These are phyloP conservation scores for Phaonia tiefii DNA, from an alignment of 2,888 invertebrate species.

Conservation along the genomic window DNA sequence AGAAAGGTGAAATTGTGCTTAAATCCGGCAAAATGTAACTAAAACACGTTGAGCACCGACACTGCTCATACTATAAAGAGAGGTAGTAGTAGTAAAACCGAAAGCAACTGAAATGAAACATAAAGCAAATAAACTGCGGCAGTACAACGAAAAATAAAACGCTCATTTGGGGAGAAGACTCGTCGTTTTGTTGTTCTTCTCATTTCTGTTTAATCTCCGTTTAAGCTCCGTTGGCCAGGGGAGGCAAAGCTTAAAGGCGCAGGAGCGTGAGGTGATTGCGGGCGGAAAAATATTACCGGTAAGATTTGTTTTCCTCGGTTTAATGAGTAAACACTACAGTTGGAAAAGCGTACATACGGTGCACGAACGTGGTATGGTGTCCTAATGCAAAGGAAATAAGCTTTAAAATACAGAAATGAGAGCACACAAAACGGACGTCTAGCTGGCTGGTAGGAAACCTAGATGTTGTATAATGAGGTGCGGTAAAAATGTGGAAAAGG, in stretches of 20 bases:
- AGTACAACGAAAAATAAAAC: not conserved
- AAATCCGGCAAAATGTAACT: constrained; percentile 51
- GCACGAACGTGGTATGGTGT: not conserved
- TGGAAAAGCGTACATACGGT: not conserved
- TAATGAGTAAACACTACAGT: constrained; percentile 50
- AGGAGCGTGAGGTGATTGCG: not conserved
- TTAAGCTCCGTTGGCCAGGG: not conserved
- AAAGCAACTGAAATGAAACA: not conserved
- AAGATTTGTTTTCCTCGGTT: constrained; percentile 50
- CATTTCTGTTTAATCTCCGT: not conserved
- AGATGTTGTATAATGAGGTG: constrained; percentile 8
- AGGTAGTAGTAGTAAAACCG: not conserved
- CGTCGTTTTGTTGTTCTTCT: not conserved
- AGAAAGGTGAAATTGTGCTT: constrained; percentile 21
- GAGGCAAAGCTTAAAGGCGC: not conserved
- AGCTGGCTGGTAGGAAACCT: not conserved
- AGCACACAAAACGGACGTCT: constrained; percentile 7
- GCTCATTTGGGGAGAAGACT: not conserved
- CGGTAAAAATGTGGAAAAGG: not conserved
- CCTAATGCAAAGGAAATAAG: constrained; percentile 42
- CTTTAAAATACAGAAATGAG: constrained; percentile 32
- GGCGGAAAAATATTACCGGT: constrained; percentile 19
- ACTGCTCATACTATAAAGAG: not conserved
- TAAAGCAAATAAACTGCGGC: constrained; percentile 11
- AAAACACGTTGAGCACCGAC: constrained; percentile 46